Conservation (phyloP, 2,888 invertebrate genomes). For the Palloptera scutellata region DNA sequence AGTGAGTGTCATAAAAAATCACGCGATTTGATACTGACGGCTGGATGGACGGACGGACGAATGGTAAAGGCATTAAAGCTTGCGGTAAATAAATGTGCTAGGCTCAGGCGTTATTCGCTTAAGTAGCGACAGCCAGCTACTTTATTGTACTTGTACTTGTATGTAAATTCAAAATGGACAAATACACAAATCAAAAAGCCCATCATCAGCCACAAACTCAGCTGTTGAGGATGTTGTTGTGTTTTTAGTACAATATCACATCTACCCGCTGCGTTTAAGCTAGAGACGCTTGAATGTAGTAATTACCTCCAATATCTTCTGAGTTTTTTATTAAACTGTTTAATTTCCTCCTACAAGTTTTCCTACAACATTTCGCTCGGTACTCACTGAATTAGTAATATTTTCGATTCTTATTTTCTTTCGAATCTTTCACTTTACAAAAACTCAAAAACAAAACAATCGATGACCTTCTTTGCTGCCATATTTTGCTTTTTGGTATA, state of each 20-base stretch:
- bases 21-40: neutral
- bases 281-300: too few species aligned
- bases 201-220: neutral
- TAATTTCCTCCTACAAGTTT: too few species aligned
- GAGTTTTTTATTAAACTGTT: too few species aligned
- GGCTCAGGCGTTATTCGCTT: too few species aligned
- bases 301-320: too few species aligned
- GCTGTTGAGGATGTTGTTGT: neutral
- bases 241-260: neutral
- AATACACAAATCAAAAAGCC: neutral
- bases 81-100: too few species aligned
- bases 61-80: neutral
- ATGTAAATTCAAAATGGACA: neutral
- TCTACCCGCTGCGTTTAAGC: too few species aligned
- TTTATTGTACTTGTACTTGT: too few species aligned
- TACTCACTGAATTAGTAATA: too few species aligned
- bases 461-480: slow-evolving; percentile 36
- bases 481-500: neutral
- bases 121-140: too few species aligned
- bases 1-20: neutral
- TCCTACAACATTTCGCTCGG: too few species aligned
- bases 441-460: slow-evolving; percentile 30
- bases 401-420: too few species aligned
- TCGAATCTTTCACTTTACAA: slow-evolving; percentile 1
- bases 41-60: neutral